These are phyloP conservation scores for Hippocampus comes DNA, from an alignment of 2,113 vertebrate species.

Conservation along the genomic window DNA sequence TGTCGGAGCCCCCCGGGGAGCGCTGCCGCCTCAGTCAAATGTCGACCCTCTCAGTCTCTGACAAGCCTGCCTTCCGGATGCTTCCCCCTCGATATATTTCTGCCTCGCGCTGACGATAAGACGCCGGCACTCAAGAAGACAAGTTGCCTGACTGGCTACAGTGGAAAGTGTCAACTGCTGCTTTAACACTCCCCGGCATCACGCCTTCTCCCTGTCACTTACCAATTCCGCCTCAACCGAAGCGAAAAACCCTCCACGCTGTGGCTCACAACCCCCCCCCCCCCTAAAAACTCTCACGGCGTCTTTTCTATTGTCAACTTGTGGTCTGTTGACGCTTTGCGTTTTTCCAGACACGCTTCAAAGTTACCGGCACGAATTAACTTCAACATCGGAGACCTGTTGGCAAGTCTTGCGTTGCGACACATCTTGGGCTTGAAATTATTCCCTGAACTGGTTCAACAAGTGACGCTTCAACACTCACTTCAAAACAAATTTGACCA, in stretches of 20 bases:
- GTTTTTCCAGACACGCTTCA: constrained; percentile 25
- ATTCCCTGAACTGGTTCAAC: constrained; percentile 33
- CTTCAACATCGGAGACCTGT: constrained; percentile 41
- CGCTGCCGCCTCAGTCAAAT: constrained; percentile 37
- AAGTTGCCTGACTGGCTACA: constrained; percentile 32
- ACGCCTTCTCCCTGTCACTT: constrained; percentile 6
- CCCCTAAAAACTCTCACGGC: background rate
- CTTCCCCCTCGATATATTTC: constrained; percentile 49
- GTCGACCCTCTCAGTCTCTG: constrained; percentile 56
- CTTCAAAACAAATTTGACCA: background rate
- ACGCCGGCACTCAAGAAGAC: constrained; percentile 37
- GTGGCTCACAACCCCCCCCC: background rate
- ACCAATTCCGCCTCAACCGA: constrained; percentile 4
- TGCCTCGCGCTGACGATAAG: constrained; percentile 43
- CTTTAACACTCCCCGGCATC: constrained; percentile 26
- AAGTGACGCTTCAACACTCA: background rate
- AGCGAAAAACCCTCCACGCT: background rate
- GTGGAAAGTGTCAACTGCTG: constrained; percentile 34
- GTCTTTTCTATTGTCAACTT: background rate
- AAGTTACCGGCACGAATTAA: constrained; percentile 41
- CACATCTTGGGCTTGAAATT: constrained; percentile 33
- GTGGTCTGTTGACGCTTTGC: background rate
- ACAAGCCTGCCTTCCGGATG: constrained; percentile 50
- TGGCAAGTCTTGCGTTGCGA: constrained; percentile 42
- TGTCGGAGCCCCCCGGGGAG: constrained; percentile 41